Conservation (phyloP, 2,888 invertebrate genomes). For the Lamellibrachia satsuma region DNA sequence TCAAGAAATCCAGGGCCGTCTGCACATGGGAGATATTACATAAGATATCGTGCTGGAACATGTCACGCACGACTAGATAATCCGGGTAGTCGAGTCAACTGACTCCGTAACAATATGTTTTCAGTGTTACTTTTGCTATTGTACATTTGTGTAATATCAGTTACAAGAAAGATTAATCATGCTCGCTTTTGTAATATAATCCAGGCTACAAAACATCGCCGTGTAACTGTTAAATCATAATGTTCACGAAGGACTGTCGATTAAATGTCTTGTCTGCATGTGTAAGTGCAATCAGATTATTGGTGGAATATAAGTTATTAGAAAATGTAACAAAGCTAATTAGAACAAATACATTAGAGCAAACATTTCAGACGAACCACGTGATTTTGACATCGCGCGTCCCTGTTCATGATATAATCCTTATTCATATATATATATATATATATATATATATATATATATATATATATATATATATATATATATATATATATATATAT, state of each 20-base stretch:
- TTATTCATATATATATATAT: too few species aligned
- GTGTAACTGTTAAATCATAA: neutral
- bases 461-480: too few species aligned
- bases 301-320: too few species aligned
- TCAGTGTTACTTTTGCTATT: neutral
- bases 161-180: neutral
- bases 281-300: neutral
- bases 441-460: too few species aligned
- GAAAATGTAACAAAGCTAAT: neutral
- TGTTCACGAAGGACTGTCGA: neutral
- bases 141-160: neutral
- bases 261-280: neutral
- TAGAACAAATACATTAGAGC: neutral
- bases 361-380: neutral
- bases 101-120: neutral
- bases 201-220: neutral
- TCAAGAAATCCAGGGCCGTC: neutral
- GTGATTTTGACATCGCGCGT: neutral
- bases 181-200: neutral
- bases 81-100: neutral
- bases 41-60: neutral
- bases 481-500: too few species aligned
- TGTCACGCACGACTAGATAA: neutral
- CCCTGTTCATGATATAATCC: too few species aligned
- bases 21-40: neutral